Evolutionary conservation across 2,888 invertebrate species (phyloP), one percentile per base, ranked within the genome.

Genomic region (Tetragonisca angustula): DNA sequence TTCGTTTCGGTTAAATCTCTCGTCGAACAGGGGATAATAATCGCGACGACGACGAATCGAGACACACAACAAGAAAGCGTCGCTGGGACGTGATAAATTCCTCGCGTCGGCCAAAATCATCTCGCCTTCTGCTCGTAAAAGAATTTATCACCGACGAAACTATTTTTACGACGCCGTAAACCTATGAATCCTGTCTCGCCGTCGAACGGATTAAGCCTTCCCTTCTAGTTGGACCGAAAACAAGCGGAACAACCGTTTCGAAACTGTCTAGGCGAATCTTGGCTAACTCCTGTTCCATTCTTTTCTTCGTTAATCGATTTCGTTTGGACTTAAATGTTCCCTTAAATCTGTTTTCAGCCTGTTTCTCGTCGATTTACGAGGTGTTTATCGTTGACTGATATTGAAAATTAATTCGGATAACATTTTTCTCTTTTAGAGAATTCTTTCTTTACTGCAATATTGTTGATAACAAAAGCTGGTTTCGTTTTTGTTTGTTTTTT

Each of bases 111-210:
- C 24, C 32, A 13, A 68, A 50, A 52, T 9, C 21, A 2, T 3
- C 17, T 49, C 2, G 52, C 9, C 27, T 13, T 9, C n/a, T 27
- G 27, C 27, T 52, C 27, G 54, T 56, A 70, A 73, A 72, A 73
- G 52, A 69, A 81, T 70, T 69, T 83, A 83, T 59, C 43, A 4
- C 52, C 43, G 50, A 43, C 19, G 32, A 68, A 68, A 59, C 65
- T 81, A 71, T 81, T 76, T 79, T 75, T 71, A 80, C n/a, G 19
- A 49, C 43, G 13, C 4, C 24, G 69, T 73, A 65, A 54, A 65
- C n/a, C 64, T 27, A 61, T 50, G 49, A 59, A 72, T 17, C 43
- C 32, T 62, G 5, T 36, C 24, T 15, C 13, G 59, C 17, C 13
- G 59, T 17, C 17, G 49, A 19, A 64, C 43, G 19, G 36, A 75